phyloP scores from a whole-genome alignment of 2,797 vertebrate species.

The Chaenodraco wilsoni region DNA sequence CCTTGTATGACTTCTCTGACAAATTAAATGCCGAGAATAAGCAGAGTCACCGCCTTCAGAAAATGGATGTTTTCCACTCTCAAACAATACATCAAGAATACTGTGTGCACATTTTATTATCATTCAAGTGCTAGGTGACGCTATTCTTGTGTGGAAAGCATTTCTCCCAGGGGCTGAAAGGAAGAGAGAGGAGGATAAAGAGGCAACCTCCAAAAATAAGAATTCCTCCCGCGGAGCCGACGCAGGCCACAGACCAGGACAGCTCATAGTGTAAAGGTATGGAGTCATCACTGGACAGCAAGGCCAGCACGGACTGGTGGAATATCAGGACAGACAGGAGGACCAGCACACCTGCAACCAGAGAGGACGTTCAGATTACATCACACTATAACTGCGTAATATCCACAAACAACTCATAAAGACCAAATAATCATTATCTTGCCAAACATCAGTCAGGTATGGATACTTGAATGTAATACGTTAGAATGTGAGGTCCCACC shows the following conservation, averaged over 20 bases:
- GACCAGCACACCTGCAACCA: constrained; percentile 86
- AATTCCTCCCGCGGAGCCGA: constrained; percentile 83
- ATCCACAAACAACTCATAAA: neutral
- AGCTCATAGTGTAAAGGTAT: constrained; percentile 86
- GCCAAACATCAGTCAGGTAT: neutral
- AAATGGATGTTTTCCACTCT: constrained; percentile 40
- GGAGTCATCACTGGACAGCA: constrained; percentile 83
- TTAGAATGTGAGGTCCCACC: constrained; percentile 74
- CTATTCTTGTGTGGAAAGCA: constrained; percentile 81
- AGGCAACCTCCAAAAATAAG: constrained; percentile 86
- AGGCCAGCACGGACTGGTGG: constrained; percentile 86
- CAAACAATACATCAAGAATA: constrained; percentile 37
- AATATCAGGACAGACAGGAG: constrained; percentile 88
- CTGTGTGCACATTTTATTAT: constrained; percentile 6
- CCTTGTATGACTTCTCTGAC: constrained; percentile 48
- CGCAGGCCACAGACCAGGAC: constrained; percentile 91
- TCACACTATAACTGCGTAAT: neutral
- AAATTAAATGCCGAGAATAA: constrained; percentile 45
- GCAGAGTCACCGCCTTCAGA: constrained; percentile 34
- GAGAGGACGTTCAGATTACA: neutral
- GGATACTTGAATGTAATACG: too few relatives aligned
- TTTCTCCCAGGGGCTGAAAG: constrained; percentile 83
- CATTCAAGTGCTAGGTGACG: constrained; percentile 73
- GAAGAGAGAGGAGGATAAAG: constrained; percentile 86
- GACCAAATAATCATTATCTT: neutral